Base-by-base conservation (phyloP, 2,888 invertebrate genomes). In the Blomia tropicalis region DNA sequence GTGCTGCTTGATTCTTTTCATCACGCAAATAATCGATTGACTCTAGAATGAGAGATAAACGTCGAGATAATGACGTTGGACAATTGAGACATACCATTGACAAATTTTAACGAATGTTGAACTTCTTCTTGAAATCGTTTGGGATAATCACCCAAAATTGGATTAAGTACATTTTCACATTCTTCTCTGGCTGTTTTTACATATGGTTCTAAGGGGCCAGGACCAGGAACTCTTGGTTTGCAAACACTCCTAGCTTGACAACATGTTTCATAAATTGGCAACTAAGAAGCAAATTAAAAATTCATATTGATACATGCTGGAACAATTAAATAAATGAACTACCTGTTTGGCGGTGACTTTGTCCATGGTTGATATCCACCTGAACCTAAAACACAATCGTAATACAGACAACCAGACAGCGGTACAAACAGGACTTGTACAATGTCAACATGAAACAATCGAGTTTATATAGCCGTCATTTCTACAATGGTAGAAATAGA, bases 301-400 rank as follows among this genome's bases (percentile, higher is more conserved):
- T 14, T 27, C 23, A 25, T 47, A 41, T 14, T 17, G 41, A 17
- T n/a, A 17, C 14, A 14, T 17, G 14, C 14, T 17, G 14, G 41
- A n/a, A 17, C 51, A 47, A 14, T 11, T 7, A 27, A 25, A 14
- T n/a, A 19, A 47, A 25, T 25, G 23, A 11, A 27, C 51, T 47
- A 47, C 51, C n/a, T 47, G 51, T 27, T 47, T 47, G 22, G n/a
- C 22, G 7, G 51, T 47, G 22, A 47, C 51, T 47, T 47, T 47
- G 22, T 27, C 51, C 23, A n/a, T n/a, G 36, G 7, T 36, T 36
- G 7, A 36, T 17, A 36, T 36, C 36, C 36, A 36, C 36, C 17
- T 36, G 36, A 17, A 17, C 36, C 17, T 11, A 36, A 36, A 11
- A 36, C 7, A 36, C 36, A 36, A 36, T n/a, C n/a, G n/a, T 36